Percentiles rank a stretch among this genome's conserved stretches.
These are phyloP conservation scores for Indicator maculatus DNA, from an alignment of 2,113 vertebrate species.

Conservation along the genomic window DNA sequence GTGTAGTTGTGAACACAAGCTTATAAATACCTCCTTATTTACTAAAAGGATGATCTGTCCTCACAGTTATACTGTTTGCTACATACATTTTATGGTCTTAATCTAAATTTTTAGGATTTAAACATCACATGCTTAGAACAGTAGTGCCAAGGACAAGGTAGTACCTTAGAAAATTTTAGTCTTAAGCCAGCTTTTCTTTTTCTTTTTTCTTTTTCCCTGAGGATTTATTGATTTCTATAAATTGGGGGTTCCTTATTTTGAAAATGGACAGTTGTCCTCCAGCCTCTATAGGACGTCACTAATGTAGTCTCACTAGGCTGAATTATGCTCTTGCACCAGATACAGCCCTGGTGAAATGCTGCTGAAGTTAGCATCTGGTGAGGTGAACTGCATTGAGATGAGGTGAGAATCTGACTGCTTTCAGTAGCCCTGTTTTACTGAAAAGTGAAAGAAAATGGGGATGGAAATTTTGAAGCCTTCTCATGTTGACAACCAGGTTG, in stretches of 20 bases:
- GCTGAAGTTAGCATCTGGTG: not conserved
- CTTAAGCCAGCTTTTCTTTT: not conserved
- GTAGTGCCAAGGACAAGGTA: not conserved
- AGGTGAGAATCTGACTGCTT: not conserved
- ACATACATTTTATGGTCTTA: not conserved
- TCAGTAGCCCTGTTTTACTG: not conserved
- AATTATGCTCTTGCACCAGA: not conserved
- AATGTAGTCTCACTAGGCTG: not conserved
- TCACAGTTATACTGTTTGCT: not conserved
- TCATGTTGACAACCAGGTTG: not conserved
- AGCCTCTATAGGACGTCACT: not conserved
- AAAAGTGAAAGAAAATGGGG: not conserved
- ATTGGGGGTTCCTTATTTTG: not conserved
- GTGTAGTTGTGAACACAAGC: not conserved
- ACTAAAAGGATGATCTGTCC: not conserved
- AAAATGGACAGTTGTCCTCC: not conserved
- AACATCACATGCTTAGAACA: not conserved
- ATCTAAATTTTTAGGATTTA: not conserved
- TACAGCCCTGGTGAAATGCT: not conserved
- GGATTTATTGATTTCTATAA: not conserved
- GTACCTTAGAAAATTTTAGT: not conserved
- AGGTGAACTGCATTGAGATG: not conserved
- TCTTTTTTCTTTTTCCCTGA: too few relatives aligned
- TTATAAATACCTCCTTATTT: not conserved
- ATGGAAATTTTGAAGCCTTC: not conserved